Evolutionary conservation across 2,888 invertebrate species (phyloP).

Genomic region (Vannuccia rotundouncinata): DNA sequence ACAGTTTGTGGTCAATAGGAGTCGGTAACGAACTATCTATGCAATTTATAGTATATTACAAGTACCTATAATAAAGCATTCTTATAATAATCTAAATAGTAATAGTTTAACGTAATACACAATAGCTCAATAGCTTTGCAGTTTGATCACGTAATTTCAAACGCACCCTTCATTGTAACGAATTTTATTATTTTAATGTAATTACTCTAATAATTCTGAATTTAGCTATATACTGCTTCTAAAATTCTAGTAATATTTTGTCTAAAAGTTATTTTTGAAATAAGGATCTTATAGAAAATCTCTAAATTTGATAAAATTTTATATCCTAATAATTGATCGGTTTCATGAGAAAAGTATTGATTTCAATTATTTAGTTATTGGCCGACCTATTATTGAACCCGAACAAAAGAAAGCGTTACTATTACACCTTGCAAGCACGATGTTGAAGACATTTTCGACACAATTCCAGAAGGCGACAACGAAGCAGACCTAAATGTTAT

Average conservation of each 20-base stretch:
- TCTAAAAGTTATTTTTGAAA: slow-evolving; percentile 6
- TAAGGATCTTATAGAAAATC: not conserved
- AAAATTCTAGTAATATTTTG: slow-evolving; percentile 18
- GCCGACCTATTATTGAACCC: slow-evolving; percentile 5
- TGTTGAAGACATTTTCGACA: slow-evolving; percentile 23
- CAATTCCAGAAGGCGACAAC: not conserved
- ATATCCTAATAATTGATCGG: not conserved
- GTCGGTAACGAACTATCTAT: not conserved
- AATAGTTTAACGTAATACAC: slow-evolving; percentile 2
- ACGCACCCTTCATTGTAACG: not conserved
- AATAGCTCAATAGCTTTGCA: not conserved
- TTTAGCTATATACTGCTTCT: slow-evolving; percentile 1
- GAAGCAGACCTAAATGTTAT: not conserved
- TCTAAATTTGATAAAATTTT: not conserved
- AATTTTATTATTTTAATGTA: not conserved
- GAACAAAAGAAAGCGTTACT: slow-evolving; percentile 14
- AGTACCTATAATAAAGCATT: slow-evolving; percentile 4
- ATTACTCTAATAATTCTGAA: not conserved
- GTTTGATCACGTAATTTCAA: not conserved
- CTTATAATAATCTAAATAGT: not conserved
- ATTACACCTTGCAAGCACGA: slow-evolving; percentile 6
- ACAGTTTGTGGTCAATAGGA: not conserved
- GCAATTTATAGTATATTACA: slow-evolving; percentile 11
- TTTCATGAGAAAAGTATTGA: slow-evolving; percentile 8
- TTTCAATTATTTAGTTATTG: not conserved